Evolutionary conservation across 2,888 invertebrate species (phyloP).

Genomic region (Drosophila acutilabella): DNA sequence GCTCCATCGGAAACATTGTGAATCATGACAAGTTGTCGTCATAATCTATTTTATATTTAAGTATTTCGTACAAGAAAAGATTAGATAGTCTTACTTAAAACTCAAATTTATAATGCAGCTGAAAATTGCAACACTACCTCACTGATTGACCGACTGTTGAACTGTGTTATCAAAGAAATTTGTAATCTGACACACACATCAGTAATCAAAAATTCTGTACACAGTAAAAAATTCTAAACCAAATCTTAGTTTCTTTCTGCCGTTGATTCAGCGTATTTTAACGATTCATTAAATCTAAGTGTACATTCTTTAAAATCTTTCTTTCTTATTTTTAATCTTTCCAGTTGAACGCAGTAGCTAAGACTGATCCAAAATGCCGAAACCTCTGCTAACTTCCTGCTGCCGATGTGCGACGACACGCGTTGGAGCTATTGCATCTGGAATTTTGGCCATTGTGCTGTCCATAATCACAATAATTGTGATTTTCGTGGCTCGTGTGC

Average conservation of each 20-base stretch:
- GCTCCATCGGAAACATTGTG: background rate
- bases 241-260: too few relatives aligned
- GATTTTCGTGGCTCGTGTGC: constrained; percentile 88
- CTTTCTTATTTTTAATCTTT: constrained; percentile 6
- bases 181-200: background rate
- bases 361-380: constrained; percentile 76
- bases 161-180: background rate
- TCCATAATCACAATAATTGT: constrained; percentile 90
- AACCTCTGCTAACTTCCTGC: constrained; percentile 88
- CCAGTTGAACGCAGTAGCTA: constrained; percentile 16
- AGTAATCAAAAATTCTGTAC: background rate
- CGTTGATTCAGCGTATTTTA: too few relatives aligned
- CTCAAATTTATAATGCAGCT: constrained; percentile 12
- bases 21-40: constrained; percentile 11
- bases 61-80: constrained; percentile 2
- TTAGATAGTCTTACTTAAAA: constrained; percentile 24
- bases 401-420: constrained; percentile 90
- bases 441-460: constrained; percentile 90
- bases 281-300: too few relatives aligned
- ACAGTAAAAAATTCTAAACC: too few relatives aligned
- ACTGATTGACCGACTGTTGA: background rate
- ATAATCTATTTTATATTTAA: constrained; percentile 15
- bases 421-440: constrained; percentile 91
- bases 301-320: too few relatives aligned
- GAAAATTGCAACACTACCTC: constrained; percentile 22